A percentile compares a stretch with the other conserved stretches of the same genome.
Conservation (phyloP, 1,140 invertebrate genomes). For the Doryteuthis pealeii region DNA sequence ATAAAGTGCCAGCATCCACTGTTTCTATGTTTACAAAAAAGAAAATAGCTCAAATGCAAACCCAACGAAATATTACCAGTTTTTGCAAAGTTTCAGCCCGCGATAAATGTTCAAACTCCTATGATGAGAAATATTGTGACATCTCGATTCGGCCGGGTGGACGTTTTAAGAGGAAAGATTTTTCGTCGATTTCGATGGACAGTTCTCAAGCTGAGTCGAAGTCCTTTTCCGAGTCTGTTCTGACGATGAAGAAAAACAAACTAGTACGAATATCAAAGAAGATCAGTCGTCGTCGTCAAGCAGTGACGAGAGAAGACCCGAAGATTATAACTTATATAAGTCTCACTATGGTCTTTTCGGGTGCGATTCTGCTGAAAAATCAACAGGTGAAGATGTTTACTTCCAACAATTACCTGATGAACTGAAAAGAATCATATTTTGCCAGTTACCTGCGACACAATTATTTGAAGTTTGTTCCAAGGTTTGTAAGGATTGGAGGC, state of each 20-base stretch:
- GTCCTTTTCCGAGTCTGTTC: background rate
- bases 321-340: background rate
- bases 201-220: background rate
- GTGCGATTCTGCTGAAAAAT: background rate
- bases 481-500: background rate
- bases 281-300: background rate
- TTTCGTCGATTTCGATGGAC: background rate
- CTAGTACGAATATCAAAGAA: background rate
- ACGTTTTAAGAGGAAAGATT: no score
- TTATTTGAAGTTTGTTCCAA: background rate
- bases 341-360: background rate
- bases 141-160: no score
- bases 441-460: background rate
- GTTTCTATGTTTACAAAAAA: no score
- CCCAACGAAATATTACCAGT: no score
- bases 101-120: no score
- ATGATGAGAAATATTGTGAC: no score
- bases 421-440: background rate
- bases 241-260: no score
- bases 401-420: background rate
- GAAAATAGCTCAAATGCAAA: no score
- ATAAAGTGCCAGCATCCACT: no score
- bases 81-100: no score
- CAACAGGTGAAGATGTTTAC: no score
- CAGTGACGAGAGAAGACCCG: background rate